These are phyloP conservation scores for Argyra leucocephala DNA, from an alignment of 2,888 invertebrate species.

Conservation along the genomic window DNA sequence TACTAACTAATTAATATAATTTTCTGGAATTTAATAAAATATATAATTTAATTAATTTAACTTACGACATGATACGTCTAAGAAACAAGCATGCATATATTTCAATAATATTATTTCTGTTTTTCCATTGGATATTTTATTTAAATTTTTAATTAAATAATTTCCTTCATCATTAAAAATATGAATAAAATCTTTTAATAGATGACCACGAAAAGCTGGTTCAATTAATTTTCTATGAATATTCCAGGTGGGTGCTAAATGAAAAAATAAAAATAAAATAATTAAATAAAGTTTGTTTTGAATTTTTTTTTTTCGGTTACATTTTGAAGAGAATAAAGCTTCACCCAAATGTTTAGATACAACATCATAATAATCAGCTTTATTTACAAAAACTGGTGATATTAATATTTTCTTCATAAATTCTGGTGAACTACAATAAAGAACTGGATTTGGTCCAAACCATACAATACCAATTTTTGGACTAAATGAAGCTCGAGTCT, in stretches of 20 bases:
- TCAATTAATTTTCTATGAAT: slow-evolving; percentile 8
- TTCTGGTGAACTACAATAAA: slow-evolving; percentile 36
- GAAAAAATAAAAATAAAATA: background rate
- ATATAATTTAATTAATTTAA: background rate
- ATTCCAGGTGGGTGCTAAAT: slow-evolving; percentile 8
- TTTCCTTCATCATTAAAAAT: background rate
- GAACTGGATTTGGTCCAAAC: slow-evolving; percentile 38
- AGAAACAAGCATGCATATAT: background rate
- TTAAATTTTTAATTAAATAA: background rate
- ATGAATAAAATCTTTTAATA: background rate
- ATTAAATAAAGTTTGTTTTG: background rate
- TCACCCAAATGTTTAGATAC: slow-evolving; percentile 36
- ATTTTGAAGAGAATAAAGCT: slow-evolving; percentile 38
- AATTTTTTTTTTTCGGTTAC: slow-evolving; percentile 21
- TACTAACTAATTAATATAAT: too few relatives aligned
- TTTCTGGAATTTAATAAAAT: too few relatives aligned
- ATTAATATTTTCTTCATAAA: slow-evolving; percentile 37
- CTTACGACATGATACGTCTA: slow-evolving; percentile 1
- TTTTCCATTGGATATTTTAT: background rate
- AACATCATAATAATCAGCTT: slow-evolving; percentile 37
- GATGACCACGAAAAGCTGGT: slow-evolving; percentile 2
- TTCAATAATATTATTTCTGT: background rate
- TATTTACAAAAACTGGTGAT: slow-evolving; percentile 37
- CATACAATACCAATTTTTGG: slow-evolving; percentile 30
- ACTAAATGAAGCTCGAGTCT: slow-evolving; percentile 24